Evolutionary conservation across 2,888 invertebrate species (phyloP).

Genomic region (Dichetophora obliterata): DNA sequence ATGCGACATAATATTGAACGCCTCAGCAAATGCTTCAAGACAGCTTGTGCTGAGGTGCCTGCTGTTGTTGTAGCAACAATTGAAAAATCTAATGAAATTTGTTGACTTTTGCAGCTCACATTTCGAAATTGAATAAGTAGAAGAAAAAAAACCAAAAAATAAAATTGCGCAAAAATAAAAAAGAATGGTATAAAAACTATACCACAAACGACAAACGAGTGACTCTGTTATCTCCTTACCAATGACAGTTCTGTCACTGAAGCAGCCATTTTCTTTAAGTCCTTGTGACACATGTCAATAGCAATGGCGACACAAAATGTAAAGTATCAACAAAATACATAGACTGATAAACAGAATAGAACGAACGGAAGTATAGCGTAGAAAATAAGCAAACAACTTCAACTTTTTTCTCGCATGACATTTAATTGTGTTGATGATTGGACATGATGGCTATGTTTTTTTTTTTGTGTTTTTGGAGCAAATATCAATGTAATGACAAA

Average conservation of each 20-base stretch:
- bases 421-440: constrained; percentile 3
- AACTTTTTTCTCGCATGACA: constrained; percentile 21
- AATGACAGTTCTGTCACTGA: constrained; percentile 8
- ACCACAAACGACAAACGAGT: too few relatives aligned
- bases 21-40: too few relatives aligned
- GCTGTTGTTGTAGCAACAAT: too few relatives aligned
- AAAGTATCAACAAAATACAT: background rate
- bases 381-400: background rate
- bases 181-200: too few relatives aligned
- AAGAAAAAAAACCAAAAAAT: too few relatives aligned
- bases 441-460: background rate
- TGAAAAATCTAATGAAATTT: too few relatives aligned
- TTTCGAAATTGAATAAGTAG: too few relatives aligned
- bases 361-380: background rate
- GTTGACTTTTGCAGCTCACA: too few relatives aligned
- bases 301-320: background rate
- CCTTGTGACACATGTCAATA: constrained; percentile 30
- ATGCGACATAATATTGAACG: too few relatives aligned
- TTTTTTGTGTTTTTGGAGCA: too few relatives aligned
- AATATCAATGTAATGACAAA: background rate
- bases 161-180: background rate
- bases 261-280: constrained; percentile 24
- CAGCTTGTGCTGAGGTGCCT: too few relatives aligned
- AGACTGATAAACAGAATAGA: background rate
- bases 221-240: background rate